Conservation (phyloP, 2,113 vertebrate species). For the Odobenus rosmarus region DNA sequence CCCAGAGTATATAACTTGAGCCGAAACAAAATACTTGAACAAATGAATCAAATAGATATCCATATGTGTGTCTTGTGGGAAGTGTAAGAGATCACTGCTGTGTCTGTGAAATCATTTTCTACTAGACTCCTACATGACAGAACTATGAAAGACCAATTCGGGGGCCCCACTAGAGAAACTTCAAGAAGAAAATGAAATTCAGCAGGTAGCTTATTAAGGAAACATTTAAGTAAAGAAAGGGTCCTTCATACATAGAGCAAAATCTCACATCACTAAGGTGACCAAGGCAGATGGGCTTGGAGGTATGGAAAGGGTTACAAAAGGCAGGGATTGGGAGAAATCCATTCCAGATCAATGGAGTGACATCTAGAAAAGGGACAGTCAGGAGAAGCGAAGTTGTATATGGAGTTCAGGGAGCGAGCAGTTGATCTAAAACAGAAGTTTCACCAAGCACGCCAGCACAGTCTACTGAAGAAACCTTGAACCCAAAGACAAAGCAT, state of each 20-base stretch:
- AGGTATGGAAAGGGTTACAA: not conserved
- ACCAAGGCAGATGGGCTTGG: too few relatives aligned
- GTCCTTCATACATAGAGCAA: not conserved
- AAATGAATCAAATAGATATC: not conserved
- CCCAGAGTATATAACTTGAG: not conserved
- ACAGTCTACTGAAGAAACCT: not conserved
- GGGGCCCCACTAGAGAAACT: not conserved
- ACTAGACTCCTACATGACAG: not conserved
- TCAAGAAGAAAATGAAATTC: constrained; percentile 22
- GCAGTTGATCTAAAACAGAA: not conserved
- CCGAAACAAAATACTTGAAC: not conserved
- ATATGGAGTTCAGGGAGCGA: not conserved
- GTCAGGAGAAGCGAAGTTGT: not conserved
- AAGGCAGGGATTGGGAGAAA: not conserved
- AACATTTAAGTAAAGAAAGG: not conserved
- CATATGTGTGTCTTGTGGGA: not conserved
- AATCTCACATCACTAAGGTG: not conserved
- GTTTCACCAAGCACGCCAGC: not conserved
- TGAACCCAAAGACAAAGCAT: not conserved
- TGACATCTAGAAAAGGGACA: not conserved
- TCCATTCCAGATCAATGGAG: not conserved
- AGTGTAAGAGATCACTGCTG: not conserved
- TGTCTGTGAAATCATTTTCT: not conserved
- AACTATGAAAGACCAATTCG: not conserved
- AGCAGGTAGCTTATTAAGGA: not conserved